phyloP scores from a whole-genome alignment of 2,888 invertebrate genomes.

The Crocallis elinguaria region DNA sequence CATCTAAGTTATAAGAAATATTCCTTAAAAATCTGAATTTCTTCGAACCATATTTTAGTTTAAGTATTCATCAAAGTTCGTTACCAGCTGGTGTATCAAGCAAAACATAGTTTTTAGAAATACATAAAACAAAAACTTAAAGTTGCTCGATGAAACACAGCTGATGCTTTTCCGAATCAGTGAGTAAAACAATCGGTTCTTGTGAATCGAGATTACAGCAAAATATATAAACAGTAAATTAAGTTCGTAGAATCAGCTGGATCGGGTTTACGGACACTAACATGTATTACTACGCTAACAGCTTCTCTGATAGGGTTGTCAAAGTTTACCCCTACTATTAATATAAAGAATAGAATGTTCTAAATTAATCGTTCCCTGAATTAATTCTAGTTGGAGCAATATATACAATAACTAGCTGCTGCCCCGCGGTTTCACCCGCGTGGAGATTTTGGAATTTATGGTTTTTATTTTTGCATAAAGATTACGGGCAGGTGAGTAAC shows the following conservation, averaged over 20 bases:
- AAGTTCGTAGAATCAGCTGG: not conserved
- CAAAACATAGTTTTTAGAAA: constrained; percentile 12
- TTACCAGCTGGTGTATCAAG: constrained; percentile 9
- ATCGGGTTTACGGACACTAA: not conserved
- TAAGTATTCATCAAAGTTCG: not conserved
- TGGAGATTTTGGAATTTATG: too few relatives aligned
- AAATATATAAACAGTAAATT: constrained; percentile 7
- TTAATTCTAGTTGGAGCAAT: too few relatives aligned
- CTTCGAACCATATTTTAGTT: not conserved
- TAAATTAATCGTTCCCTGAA: too few relatives aligned
- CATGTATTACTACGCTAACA: too few relatives aligned
- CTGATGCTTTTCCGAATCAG: constrained; percentile 50
- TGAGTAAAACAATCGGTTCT: constrained; percentile 51
- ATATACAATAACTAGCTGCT: too few relatives aligned
- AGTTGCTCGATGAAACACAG: constrained; percentile 46
- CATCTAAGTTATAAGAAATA: too few relatives aligned
- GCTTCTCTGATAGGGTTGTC: too few relatives aligned
- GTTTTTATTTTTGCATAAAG: too few relatives aligned
- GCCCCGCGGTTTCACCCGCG: too few relatives aligned
- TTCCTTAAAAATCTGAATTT: not conserved
- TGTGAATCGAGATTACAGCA: constrained; percentile 46
- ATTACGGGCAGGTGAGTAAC: too few relatives aligned
- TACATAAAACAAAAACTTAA: constrained; percentile 28
- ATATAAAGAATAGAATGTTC: too few relatives aligned
- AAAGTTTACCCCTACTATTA: too few relatives aligned